Base-by-base conservation (phyloP, 2,888 invertebrate species). In the Calameuta idolon region DNA sequence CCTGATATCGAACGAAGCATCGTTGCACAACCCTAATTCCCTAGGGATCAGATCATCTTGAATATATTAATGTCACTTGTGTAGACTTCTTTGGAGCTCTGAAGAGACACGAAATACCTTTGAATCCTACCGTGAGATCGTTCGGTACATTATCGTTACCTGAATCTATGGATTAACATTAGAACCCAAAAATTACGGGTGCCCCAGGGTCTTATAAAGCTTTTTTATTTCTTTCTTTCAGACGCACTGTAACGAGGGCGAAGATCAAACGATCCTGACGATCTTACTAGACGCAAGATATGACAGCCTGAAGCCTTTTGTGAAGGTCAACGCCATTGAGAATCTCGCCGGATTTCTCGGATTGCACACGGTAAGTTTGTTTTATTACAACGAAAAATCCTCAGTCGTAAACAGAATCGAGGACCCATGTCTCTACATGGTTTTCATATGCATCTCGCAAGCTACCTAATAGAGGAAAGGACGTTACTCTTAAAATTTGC, bases 331-430 rank as follows among this genome's bases (percentile, higher is more conserved):
- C 35, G 94, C 95, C 78, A 93, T 96, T 80, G 94, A 95, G 92
- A 95, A 95, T 86, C 93, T 96, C 71, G 94, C 95, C n/a, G 94
- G 93, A 87, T 95, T 95, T 89, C 94, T 95, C 91, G 95, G 94
- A 78, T 92, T 95, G 55, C 94, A 94, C 86, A 93, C 93, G 92
- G 95, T 95, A 92, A 93, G 68, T 23, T 77, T 34, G n/a, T 31
- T 55, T 23, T 2, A 3, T 15, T 55, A 9, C 23, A 55, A 23
- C 9, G 23, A 23, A 23, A 40, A 15, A 4, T 40, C 4, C 4
- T 15, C 40, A 15, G 4, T 40, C 40, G 40, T 40, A 40, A 40
- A 40, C 15, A 15, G 30, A 69, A 1, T 12, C 31, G 33, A 12
- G 12, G 71, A 11, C 1, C 71, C 31, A 9, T 30, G 31, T 31